These are phyloP conservation scores for Paragorgia papillata DNA, from an alignment of 92 coral and sea anemone species.

Conservation along the genomic window DNA sequence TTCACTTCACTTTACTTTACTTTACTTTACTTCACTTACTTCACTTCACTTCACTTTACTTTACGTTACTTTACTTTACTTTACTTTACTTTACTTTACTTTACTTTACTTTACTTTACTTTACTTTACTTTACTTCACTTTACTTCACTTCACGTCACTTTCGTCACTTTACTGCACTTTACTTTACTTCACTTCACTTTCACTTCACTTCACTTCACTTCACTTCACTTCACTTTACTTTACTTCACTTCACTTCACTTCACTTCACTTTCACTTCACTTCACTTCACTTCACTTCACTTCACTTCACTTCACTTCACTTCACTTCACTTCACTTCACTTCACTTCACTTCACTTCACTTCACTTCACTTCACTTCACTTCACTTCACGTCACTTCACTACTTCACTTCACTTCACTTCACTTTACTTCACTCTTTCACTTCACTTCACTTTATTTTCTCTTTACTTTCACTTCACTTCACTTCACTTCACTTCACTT, in stretches of 20 bases:
- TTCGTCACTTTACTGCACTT: constrained; percentile 18
- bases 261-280: constrained; percentile 1
- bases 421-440: background rate
- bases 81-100: constrained; percentile 17
- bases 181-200: background rate
- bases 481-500: background rate
- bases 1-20: background rate
- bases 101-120: constrained; percentile 20
- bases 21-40: background rate
- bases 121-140: constrained; percentile 14
- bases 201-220: background rate
- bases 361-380: no score
- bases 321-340: no score
- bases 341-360: no score
- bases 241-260: background rate
- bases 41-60: constrained; percentile 17
- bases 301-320: no score
- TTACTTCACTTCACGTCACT: constrained; percentile 3
- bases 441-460: no score
- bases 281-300: background rate
- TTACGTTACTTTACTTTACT: constrained; percentile 9
- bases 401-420: background rate
- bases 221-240: constrained; percentile 2
- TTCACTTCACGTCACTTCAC: constrained; percentile 7
- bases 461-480: background rate